phyloP scores from a whole-genome alignment of 2,888 invertebrate genomes.

The Julus scanicus region DNA sequence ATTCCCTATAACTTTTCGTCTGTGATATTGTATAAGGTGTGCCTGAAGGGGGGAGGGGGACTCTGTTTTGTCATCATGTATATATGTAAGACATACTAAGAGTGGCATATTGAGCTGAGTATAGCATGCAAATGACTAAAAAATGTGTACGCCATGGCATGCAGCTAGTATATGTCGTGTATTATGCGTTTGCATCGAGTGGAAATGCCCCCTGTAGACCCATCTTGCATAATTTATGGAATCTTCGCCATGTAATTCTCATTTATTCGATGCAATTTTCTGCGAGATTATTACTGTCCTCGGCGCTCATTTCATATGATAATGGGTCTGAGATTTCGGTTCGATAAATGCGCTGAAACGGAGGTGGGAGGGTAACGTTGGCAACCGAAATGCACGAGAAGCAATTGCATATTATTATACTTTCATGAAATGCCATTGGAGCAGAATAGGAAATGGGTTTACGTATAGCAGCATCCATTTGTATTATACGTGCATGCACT shows the following conservation, averaged over 20 bases:
- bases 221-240: constrained; percentile 55
- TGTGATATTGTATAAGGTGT: too few relatives aligned
- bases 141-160: background rate
- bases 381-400: constrained; percentile 31
- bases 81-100: background rate
- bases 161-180: background rate
- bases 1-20: too few relatives aligned
- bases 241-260: constrained; percentile 55
- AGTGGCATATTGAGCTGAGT: background rate
- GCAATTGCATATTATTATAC: constrained; percentile 48
- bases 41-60: too few relatives aligned
- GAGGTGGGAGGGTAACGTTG: constrained; percentile 49
- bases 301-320: constrained; percentile 56
- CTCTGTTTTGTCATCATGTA: too few relatives aligned
- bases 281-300: constrained; percentile 56
- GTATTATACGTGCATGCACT: background rate
- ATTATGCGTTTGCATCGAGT: background rate
- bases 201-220: constrained; percentile 53
- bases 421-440: constrained; percentile 49
- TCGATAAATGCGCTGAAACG: constrained; percentile 37
- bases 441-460: constrained; percentile 13
- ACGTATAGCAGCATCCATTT: background rate
- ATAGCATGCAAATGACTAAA: constrained; percentile 14
- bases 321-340: constrained; percentile 55
- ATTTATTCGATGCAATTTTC: constrained; percentile 56